Conservation (phyloP, 1,140 invertebrate genomes). For the Meteorus sp. region DNA sequence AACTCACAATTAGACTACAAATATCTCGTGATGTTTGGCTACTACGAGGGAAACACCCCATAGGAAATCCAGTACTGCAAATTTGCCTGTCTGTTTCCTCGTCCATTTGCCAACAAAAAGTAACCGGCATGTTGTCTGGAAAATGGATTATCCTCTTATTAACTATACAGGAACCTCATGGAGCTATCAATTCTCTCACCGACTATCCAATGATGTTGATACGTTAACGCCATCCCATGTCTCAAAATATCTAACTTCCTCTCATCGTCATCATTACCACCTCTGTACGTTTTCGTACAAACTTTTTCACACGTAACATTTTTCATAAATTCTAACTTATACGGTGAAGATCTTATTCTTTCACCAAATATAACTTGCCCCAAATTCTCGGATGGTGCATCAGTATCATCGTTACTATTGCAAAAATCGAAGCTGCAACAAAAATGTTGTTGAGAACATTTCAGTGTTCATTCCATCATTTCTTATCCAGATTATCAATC, state of each 20-base stretch:
- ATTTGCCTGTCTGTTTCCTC: conserved; percentile 68
- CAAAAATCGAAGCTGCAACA: conserved; percentile 87
- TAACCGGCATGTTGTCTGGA: conserved; percentile 94
- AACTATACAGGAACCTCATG: conserved; percentile 31
- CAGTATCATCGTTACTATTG: conserved; percentile 64
- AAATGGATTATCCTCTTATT: conserved; percentile 23
- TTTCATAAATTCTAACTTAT: conserved; percentile 75
- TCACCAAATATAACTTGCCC: conserved; percentile 99
- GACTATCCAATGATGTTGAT: conserved; percentile 98
- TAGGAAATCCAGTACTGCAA: conserved; percentile 94
- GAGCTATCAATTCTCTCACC: no score
- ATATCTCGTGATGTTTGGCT: conserved; percentile 63
- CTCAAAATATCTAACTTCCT: conserved; percentile 80
- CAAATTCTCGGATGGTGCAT: conserved; percentile 94
- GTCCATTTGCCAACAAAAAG: conserved; percentile 89
- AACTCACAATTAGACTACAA: conserved; percentile 63
- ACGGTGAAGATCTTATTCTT: conserved; percentile 89
- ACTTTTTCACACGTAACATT: conserved; percentile 71
- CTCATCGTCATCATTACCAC: conserved; percentile 64
- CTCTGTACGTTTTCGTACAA: conserved; percentile 76
- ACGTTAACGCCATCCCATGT: conserved; percentile 94
- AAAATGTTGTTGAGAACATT: background rate
- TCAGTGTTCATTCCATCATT: no score
- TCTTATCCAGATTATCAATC: no score
- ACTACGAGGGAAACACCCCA: conserved; percentile 88